Percentiles rank a stretch among this genome's conserved stretches.
These are phyloP conservation scores for Probaryconus sp. DNA, from an alignment of 1,140 invertebrate species.

Conservation along the genomic window DNA sequence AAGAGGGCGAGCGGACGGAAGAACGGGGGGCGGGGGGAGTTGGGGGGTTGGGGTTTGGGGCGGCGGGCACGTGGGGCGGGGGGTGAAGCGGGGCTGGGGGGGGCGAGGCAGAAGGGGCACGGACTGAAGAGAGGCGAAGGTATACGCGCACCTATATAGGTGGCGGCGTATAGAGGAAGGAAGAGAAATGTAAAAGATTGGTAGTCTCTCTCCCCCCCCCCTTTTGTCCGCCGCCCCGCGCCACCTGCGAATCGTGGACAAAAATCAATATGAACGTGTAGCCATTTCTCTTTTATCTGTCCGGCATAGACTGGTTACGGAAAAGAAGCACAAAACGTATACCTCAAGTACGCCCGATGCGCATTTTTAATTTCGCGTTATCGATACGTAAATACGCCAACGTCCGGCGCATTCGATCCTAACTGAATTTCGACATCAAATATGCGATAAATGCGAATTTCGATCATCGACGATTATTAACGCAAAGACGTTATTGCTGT, in stretches of 20 bases:
- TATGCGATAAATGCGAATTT: conserved; percentile 18
- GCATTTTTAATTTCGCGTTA: conserved; percentile 49
- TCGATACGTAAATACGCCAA: conserved; percentile 14
- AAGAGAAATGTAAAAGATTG: conserved; percentile 72
- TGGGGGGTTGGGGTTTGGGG: too few species aligned
- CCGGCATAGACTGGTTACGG: conserved; percentile 73
- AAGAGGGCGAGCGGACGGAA: too few species aligned
- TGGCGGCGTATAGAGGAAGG: conserved; percentile 56
- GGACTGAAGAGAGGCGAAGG: conserved; percentile 25
- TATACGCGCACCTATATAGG: conserved; percentile 46
- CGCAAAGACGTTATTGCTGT: conserved; percentile 33
- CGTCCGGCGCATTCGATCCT: conserved; percentile 1
- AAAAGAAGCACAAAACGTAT: conserved; percentile 69
- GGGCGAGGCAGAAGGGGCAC: background rate
- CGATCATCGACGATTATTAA: conserved; percentile 18
- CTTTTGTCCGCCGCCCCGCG: conserved; percentile 69
- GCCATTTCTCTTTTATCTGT: conserved; percentile 79
- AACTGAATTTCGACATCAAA: conserved; percentile 32
- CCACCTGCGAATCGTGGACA: conserved; percentile 73
- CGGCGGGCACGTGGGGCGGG: conserved; percentile 15
- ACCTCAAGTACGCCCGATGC: conserved; percentile 30
- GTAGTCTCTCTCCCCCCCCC: conserved; percentile 73
- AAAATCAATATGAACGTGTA: conserved; percentile 80
- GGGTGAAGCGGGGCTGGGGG: too few species aligned
- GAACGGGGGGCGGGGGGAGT: conserved; percentile 18